These are phyloP conservation scores for Luperina testacea DNA, from an alignment of 2,888 invertebrate species.

Conservation along the genomic window DNA sequence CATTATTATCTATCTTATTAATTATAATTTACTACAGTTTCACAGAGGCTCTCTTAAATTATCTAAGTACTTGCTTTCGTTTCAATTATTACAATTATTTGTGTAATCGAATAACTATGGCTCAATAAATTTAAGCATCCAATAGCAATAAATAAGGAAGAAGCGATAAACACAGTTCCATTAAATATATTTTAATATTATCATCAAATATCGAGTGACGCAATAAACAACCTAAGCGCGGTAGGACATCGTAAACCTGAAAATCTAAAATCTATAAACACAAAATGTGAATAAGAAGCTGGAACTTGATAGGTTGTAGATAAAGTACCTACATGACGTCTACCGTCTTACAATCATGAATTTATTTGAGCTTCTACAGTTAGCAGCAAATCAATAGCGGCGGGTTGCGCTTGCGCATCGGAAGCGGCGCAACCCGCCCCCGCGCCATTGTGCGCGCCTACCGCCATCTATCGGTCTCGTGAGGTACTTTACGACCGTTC, in stretches of 20 bases:
- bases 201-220: constrained; percentile 24
- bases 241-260: constrained; percentile 37
- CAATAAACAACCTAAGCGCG: constrained; percentile 27
- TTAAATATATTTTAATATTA: constrained; percentile 31
- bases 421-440: constrained; percentile 75
- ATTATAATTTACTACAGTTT: constrained; percentile 18
- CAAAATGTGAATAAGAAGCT: constrained; percentile 35
- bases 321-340: constrained; percentile 66
- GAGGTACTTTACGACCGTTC: constrained; percentile 72
- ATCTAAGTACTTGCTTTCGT: constrained; percentile 13
- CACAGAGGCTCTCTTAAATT: constrained; percentile 8
- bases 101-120: constrained; percentile 16
- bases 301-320: constrained; percentile 33
- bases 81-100: constrained; percentile 17
- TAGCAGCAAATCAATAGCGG: constrained; percentile 73
- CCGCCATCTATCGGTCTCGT: constrained; percentile 74
- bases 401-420: constrained; percentile 61
- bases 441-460: constrained; percentile 78
- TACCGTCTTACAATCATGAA: constrained; percentile 70
- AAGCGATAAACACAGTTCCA: constrained; percentile 29
- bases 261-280: constrained; percentile 40
- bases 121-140: constrained; percentile 6
- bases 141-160: constrained; percentile 28
- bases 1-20: constrained; percentile 46
- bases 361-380: constrained; percentile 75